A percentile compares a stretch with the other conserved stretches of the same genome.
Evolutionary conservation across 2,888 invertebrate species (phyloP).

Genomic region (Mesoligia furuncula): DNA sequence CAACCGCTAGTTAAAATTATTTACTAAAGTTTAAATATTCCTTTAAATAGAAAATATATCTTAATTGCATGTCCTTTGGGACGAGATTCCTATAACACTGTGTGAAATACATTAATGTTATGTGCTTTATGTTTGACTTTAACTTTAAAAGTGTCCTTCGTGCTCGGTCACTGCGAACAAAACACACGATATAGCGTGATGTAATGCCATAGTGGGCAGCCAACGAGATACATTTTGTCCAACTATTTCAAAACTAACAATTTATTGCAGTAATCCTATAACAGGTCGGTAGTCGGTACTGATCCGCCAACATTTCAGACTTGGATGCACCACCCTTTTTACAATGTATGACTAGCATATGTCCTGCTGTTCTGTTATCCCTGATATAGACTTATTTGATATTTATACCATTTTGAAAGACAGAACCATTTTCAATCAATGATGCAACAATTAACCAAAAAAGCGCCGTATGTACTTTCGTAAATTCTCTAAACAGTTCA

Average conservation of each 20-base stretch:
- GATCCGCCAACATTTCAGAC: conserved; percentile 21
- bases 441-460: not conserved
- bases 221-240: conserved; percentile 41
- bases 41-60: conserved; percentile 31
- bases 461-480: not conserved
- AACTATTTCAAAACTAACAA: conserved; percentile 47
- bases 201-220: conserved; percentile 61
- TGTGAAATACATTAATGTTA: conserved; percentile 35
- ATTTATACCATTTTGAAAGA: not conserved
- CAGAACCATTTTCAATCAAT: not conserved
- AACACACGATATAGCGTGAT: conserved; percentile 69
- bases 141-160: conserved; percentile 65
- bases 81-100: conserved; percentile 39
- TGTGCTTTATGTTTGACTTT: conserved; percentile 49
- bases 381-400: not conserved
- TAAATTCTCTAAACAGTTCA: conserved; percentile 1
- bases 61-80: not conserved
- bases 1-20: conserved; percentile 44
- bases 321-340: not conserved
- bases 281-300: conserved; percentile 8
- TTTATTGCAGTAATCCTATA: conserved; percentile 38
- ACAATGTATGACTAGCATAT: not conserved
- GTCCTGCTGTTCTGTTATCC: not conserved
- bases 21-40: conserved; percentile 29
- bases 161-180: conserved; percentile 51